Evolutionary conservation across 2,797 vertebrate genomes (phyloP), one percentile per base, ranked within the genome.

Genomic region (Pelodytes ibericus): DNA sequence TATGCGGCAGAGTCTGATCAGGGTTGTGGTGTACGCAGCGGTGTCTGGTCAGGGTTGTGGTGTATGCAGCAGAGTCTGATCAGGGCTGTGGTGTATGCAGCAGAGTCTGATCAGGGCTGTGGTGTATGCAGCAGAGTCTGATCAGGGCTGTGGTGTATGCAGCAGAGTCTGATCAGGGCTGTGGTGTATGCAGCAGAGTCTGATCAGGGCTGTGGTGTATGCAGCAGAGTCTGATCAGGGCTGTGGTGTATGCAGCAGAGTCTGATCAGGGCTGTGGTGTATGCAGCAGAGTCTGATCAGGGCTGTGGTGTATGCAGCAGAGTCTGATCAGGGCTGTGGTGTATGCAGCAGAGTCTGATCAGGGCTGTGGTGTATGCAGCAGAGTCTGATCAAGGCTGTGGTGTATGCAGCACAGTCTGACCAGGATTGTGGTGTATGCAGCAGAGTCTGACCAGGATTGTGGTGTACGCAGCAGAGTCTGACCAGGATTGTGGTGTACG

Each of bases 151-250:
- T n/a, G n/a, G n/a, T 13, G 9, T 27, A 60, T 18, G n/a, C 27
- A 30, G 58, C 58, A 31, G n/a, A n/a, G n/a, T n/a, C n/a, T n/a
- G n/a, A 65, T 63, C 61, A 41, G 22, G 39, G 31, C 61, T 63
- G 20, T n/a, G n/a, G n/a, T 13, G 9, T 27, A 60, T 18, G n/a
- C 27, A 30, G 58, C 58, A 31, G n/a, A n/a, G n/a, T n/a, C n/a
- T n/a, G n/a, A 65, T 63, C 61, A 41, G 22, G 39, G 31, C 61
- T 63, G 20, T n/a, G n/a, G n/a, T 13, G 9, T 27, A 60, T 18
- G n/a, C 27, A 30, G 58, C 58, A 31, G n/a, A n/a, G n/a, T n/a
- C n/a, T n/a, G n/a, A 65, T 63, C 61, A 41, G 22, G 39, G 31
- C 61, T 63, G 20, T n/a, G n/a, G n/a, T 13, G 9, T 27, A 60